These are phyloP conservation scores for Lepus townsendii DNA, from an alignment of 2,797 vertebrate species.

Conservation along the genomic window DNA sequence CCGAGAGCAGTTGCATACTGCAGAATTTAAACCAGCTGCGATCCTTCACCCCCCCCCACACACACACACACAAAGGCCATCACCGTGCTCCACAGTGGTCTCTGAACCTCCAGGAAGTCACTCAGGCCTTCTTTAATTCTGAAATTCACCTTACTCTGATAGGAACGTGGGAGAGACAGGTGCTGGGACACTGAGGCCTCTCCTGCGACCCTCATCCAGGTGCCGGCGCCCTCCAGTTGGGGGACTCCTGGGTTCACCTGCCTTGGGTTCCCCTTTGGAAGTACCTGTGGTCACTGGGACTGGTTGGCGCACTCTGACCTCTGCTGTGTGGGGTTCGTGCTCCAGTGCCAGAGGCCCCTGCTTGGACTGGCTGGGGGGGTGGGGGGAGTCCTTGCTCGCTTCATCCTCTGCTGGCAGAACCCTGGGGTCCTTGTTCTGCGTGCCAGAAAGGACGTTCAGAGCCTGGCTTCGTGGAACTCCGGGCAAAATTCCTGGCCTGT, in stretches of 20 bases:
- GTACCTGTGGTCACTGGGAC: background rate
- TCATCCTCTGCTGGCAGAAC: background rate
- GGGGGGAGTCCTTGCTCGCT: background rate
- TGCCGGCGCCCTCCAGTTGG: rapidly evolving
- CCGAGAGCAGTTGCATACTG: background rate
- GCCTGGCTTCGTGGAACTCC: conserved; percentile 52
- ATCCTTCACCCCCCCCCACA: too few relatives aligned
- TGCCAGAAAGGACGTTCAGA: conserved; percentile 63
- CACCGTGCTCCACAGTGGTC: background rate
- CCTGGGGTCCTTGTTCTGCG: background rate
- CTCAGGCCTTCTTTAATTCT: background rate
- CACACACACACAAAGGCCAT: background rate
- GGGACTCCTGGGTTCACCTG: rapidly evolving
- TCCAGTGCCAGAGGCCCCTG: background rate
- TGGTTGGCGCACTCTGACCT: rapidly evolving
- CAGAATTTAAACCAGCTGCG: background rate
- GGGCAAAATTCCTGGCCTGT: background rate
- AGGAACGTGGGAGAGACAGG: background rate
- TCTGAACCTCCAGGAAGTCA: background rate
- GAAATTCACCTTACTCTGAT: background rate
- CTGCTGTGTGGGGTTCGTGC: rapidly evolving
- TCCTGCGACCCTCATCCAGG: too few relatives aligned
- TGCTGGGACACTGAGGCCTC: background rate
- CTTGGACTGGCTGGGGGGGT: background rate
- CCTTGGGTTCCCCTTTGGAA: rapidly evolving